Evolutionary conservation across 2,888 invertebrate genomes (phyloP).

Genomic region (Chalcis sispes): DNA sequence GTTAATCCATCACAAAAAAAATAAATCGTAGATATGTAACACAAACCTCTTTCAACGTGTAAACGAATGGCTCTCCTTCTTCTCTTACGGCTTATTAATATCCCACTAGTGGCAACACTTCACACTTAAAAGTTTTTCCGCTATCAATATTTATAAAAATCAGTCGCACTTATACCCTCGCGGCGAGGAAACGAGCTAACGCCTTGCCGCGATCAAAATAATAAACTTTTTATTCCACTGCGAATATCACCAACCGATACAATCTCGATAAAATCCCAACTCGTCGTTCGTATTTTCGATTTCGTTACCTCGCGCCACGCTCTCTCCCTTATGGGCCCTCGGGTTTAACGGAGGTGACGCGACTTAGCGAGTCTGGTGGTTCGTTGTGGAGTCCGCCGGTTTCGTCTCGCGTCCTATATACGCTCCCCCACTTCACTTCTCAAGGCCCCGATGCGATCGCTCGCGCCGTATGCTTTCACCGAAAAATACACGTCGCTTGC

Average conservation of each 20-base stretch:
- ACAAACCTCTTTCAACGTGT: constrained; percentile 34
- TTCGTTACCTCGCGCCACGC: constrained; percentile 29
- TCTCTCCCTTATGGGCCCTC: background rate
- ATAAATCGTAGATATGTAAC: background rate
- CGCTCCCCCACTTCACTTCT: constrained; percentile 70
- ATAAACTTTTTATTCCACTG: no score
- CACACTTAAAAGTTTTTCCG: constrained; percentile 5
- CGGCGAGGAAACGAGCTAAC: background rate
- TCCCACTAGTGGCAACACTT: constrained; percentile 38
- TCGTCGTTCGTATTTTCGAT: background rate
- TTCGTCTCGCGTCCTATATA: constrained; percentile 74
- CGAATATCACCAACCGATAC: no score
- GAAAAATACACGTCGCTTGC: constrained; percentile 60
- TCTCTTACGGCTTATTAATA: background rate
- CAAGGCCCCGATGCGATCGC: background rate
- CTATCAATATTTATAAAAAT: no score
- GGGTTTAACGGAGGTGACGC: constrained; percentile 28
- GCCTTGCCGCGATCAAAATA: no score
- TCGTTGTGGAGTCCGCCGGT: constrained; percentile 72
- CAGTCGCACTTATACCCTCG: background rate
- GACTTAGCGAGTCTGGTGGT: constrained; percentile 66
- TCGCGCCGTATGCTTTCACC: constrained; percentile 69
- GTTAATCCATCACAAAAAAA: background rate
- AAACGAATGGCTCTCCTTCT: constrained; percentile 4
- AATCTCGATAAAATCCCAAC: background rate